phyloP scores from a whole-genome alignment of 2,888 invertebrate genomes.

The Andricus curvator region DNA sequence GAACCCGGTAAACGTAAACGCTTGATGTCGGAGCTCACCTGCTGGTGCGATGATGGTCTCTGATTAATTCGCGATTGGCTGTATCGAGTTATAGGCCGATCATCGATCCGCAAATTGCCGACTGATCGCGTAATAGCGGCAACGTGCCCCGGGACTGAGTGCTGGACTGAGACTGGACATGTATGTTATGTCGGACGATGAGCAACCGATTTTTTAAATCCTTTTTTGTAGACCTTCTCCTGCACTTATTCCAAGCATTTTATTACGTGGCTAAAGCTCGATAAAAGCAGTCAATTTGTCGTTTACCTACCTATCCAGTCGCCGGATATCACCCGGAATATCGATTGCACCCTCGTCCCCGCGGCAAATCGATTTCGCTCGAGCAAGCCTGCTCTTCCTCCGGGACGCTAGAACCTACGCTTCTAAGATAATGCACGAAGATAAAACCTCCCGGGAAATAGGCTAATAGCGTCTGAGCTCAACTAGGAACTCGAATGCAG shows the following conservation, averaged over 20 bases:
- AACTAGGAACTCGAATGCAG: slow-evolving; percentile 35
- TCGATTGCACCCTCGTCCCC: background rate
- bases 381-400: slow-evolving; percentile 2
- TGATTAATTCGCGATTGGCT: slow-evolving; percentile 76
- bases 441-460: slow-evolving; percentile 40
- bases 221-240: slow-evolving; percentile 12
- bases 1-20: slow-evolving; percentile 34
- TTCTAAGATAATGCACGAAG: slow-evolving; percentile 34
- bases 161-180: background rate
- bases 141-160: slow-evolving; percentile 64
- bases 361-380: slow-evolving; percentile 36
- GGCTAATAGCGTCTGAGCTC: slow-evolving; percentile 40
- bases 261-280: slow-evolving; percentile 55
- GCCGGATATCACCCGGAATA: slow-evolving; percentile 16
- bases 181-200: slow-evolving; percentile 20
- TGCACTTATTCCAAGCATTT: slow-evolving; percentile 50
- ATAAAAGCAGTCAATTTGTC: slow-evolving; percentile 51
- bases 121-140: slow-evolving; percentile 74
- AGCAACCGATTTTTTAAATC: slow-evolving; percentile 51
- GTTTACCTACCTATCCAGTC: slow-evolving; percentile 16
- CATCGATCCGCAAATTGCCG: slow-evolving; percentile 73
- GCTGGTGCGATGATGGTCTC: slow-evolving; percentile 65
- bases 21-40: slow-evolving; percentile 55
- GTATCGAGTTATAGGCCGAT: slow-evolving; percentile 62
- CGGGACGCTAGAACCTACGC: slow-evolving; percentile 26